Percentiles rank a stretch among this genome's conserved stretches.
These are phyloP conservation scores for Drosophila algonquin DNA, from an alignment of 2,888 invertebrate genomes.

Conservation along the genomic window DNA sequence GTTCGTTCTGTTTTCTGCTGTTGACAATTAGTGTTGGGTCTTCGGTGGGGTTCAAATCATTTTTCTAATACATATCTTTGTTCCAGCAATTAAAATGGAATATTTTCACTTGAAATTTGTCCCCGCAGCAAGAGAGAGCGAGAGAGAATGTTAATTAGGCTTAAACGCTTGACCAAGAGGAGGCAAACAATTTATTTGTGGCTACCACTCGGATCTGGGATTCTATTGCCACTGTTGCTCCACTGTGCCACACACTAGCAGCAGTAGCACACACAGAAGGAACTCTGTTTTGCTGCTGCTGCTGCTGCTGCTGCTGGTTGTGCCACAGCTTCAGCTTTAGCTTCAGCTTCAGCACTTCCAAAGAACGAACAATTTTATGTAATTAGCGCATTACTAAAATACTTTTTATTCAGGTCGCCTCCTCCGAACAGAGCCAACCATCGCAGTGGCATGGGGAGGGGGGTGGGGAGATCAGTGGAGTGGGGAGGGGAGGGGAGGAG, in stretches of 20 bases:
- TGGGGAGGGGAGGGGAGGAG: background rate
- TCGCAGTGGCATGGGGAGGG: background rate
- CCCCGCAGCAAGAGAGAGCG: constrained; percentile 10
- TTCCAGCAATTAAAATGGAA: constrained; percentile 33
- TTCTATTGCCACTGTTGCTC: background rate
- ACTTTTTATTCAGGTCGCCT: constrained; percentile 71
- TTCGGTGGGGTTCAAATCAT: constrained; percentile 46
- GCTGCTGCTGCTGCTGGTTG: background rate
- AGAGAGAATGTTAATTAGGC: constrained; percentile 40
- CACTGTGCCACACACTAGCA: background rate
- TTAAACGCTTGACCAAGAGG: constrained; percentile 20
- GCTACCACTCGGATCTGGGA: background rate
- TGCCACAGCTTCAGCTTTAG: background rate
- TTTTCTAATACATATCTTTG: constrained; percentile 36
- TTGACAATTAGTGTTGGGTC: constrained; percentile 35
- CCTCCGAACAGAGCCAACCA: constrained; percentile 5
- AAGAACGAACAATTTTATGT: constrained; percentile 66
- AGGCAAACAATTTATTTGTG: background rate
- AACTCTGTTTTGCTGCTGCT: constrained; percentile 27
- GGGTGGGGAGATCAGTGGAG: background rate
- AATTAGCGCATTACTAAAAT: constrained; percentile 76
- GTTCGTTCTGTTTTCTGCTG: constrained; percentile 24
- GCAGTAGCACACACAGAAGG: background rate
- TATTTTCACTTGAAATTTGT: constrained; percentile 35
- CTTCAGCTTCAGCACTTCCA: constrained; percentile 30